Evolutionary conservation across 2,113 vertebrate genomes (phyloP), one percentile per base, ranked within the genome.

Genomic region (Pavo muticus): DNA sequence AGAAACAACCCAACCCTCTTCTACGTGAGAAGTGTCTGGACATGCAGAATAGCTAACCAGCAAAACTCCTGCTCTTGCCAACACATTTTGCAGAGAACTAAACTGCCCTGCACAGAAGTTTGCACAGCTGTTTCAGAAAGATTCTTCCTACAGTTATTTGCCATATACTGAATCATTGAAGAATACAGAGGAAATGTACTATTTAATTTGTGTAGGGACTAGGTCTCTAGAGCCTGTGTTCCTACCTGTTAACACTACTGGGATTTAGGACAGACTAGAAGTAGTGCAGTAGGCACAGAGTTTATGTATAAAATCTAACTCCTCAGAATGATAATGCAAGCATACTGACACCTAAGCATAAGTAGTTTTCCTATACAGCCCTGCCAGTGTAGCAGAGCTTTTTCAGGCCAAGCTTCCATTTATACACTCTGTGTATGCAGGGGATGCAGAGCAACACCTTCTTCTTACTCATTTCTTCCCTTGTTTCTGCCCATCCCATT

Each of bases 41-140:
- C 56, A 64, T 35, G 37, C 18, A n/a, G 18, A 74, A 64, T 0
- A 0, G 14, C 5, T 57, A 64, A 64, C 23, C 14, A 0, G 4
- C 48, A 82, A n/a, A 10, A 8, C 24, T 75, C 23, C 35, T 50
- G 42, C 42, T 82, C 64, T 42, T 59, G 30, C 64, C 42, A 64
- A 61, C 19, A 30, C 29, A 10, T 80, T 74, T 61, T 74, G 54
- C 19, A 42, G 48, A 71, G 27, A 65, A 52, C 32, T 70, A 39
- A 50, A 59, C 37, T 14, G 19, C 4, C 3, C 32, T 39, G 42
- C 25, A 44, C 0, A 42, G 32, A 12, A 70, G 48, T 21, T 27
- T 10, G 15, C 27, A 57, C 21, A 64, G 48, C 18, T 27, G 23
- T 24, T 76, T 70, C 48, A 64, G 64, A 42, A 25, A 59, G 64